Conservation (phyloP, 1,140 invertebrate species). For the Cydia splendana region DNA sequence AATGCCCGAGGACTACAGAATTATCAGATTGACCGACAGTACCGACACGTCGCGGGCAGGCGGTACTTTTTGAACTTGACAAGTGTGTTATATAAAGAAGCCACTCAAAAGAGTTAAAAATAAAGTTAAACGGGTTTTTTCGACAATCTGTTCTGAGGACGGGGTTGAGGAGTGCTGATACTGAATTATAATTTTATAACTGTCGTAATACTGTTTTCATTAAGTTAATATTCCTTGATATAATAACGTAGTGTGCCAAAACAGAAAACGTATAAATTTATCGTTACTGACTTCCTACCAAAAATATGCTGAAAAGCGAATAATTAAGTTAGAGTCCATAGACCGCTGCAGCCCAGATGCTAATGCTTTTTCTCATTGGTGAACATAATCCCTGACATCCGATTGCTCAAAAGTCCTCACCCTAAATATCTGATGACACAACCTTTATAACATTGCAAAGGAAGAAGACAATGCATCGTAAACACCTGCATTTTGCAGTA, state of each 20-base stretch:
- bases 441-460: neutral
- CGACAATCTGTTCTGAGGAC: neutral
- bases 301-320: no score
- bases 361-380: no score
- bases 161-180: neutral
- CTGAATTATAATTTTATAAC: no score
- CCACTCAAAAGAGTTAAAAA: constrained; percentile 64
- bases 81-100: constrained; percentile 44
- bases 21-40: constrained; percentile 45
- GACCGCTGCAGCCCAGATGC: no score
- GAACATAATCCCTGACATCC: no score
- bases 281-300: no score
- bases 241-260: no score
- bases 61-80: constrained; percentile 36
- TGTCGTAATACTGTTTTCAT: no score
- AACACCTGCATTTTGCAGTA: constrained; percentile 16
- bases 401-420: neutral
- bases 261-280: no score
- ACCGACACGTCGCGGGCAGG: constrained; percentile 39
- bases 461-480: constrained; percentile 10
- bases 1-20: constrained; percentile 45
- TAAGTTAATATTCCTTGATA: no score
- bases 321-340: no score
- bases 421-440: neutral
- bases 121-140: neutral